Evolutionary conservation across 2,888 invertebrate genomes (phyloP).

Genomic region (Sinodicranocentrus sp.): DNA sequence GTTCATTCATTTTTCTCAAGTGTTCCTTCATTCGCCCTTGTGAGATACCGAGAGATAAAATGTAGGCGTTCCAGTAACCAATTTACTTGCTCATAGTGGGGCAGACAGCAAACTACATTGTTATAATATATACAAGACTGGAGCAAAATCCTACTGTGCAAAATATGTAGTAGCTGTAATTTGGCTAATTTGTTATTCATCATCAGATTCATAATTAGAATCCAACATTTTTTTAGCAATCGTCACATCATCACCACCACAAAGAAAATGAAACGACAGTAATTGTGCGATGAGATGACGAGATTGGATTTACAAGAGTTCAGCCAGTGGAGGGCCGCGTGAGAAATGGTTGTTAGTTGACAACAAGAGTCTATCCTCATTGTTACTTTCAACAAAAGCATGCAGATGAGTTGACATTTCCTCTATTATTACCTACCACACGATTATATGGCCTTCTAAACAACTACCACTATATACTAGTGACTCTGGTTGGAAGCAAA

Average conservation of each 20-base stretch:
- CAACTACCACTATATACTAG: not conserved
- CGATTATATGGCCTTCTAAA: slow-evolving; percentile 26
- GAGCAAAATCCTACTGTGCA: not conserved
- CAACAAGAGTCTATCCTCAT: slow-evolving; percentile 23
- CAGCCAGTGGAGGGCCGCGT: slow-evolving; percentile 33
- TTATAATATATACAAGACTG: not conserved
- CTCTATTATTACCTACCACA: slow-evolving; percentile 42
- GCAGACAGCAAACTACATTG: no score
- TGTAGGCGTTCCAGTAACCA: slow-evolving; percentile 45
- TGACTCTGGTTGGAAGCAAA: slow-evolving; percentile 8
- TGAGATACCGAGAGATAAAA: not conserved
- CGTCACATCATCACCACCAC: not conserved
- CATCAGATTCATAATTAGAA: slow-evolving; percentile 45
- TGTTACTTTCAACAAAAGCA: slow-evolving; percentile 51
- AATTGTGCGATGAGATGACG: slow-evolving; percentile 4
- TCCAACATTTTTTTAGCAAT: slow-evolving; percentile 5
- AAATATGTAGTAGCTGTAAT: not conserved
- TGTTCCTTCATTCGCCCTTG: slow-evolving; percentile 44
- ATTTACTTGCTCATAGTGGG: slow-evolving; percentile 10
- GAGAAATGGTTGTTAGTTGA: slow-evolving; percentile 47
- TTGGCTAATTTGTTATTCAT: slow-evolving; percentile 54
- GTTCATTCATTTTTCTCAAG: slow-evolving; percentile 6
- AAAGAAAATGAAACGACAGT: slow-evolving; percentile 5
- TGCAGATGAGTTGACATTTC: slow-evolving; percentile 61
- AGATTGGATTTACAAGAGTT: slow-evolving; percentile 14